Evolutionary conservation across 2,797 vertebrate genomes (phyloP).

Genomic region (Rhynchotus rufescens): DNA sequence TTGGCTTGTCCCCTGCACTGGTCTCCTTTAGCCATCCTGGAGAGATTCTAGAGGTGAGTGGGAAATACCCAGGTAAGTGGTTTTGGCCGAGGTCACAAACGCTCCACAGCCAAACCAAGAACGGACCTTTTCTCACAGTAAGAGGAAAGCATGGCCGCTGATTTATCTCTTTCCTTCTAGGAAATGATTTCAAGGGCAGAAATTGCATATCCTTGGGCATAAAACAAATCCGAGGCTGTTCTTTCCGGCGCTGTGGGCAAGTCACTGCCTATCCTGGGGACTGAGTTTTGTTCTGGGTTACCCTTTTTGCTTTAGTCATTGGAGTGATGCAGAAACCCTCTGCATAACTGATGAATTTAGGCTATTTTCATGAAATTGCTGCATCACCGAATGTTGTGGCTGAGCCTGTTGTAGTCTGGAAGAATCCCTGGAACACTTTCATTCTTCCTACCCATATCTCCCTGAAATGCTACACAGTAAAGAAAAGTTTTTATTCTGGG

Average conservation of each 20-base stretch:
- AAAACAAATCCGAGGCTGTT: conserved; percentile 15
- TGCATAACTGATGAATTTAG: neutral
- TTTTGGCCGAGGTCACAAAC: neutral
- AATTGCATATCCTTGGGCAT: conserved; percentile 55
- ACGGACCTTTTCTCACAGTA: neutral
- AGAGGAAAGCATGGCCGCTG: conserved; percentile 19
- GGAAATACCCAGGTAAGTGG: neutral
- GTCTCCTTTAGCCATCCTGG: neutral
- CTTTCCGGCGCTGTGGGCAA: conserved; percentile 52
- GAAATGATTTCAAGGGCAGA: conserved; percentile 62
- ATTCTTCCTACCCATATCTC: neutral
- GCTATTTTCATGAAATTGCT: conserved; percentile 16
- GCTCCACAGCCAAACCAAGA: neutral
- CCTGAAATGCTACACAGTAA: neutral
- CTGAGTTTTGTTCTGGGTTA: conserved; percentile 18
- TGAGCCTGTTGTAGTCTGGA: neutral
- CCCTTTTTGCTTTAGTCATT: conserved; percentile 20
- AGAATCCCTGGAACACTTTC: neutral
- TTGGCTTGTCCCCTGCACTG: neutral
- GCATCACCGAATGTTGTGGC: neutral
- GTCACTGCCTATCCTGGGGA: conserved; percentile 45
- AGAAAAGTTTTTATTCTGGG: neutral
- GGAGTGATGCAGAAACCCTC: neutral
- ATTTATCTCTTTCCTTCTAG: conserved; percentile 59
- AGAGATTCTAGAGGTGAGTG: neutral